These are phyloP conservation scores for Macrotis lagotis DNA, from an alignment of 2,113 vertebrate species.

Conservation along the genomic window DNA sequence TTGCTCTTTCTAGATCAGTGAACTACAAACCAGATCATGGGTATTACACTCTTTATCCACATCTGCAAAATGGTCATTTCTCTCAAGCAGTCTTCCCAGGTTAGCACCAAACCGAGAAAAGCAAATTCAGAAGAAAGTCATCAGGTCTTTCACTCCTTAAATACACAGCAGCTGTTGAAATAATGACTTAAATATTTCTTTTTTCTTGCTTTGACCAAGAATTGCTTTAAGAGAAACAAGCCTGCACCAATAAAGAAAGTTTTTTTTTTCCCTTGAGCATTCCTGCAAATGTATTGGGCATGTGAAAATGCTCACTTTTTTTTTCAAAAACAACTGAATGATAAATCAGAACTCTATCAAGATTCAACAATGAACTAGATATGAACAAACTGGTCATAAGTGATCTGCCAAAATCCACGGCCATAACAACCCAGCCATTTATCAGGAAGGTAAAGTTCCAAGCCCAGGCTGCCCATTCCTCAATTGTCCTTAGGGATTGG, in stretches of 20 bases:
- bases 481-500: neutral
- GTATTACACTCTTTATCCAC: neutral
- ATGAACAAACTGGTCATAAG: neutral
- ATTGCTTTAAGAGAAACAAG: fast-evolving
- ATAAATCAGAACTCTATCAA: neutral
- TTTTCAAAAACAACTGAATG: fast-evolving
- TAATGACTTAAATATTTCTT: neutral
- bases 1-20: neutral
- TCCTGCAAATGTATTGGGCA: fast-evolving
- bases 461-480: neutral
- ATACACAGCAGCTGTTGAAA: neutral
- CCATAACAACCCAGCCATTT: neutral
- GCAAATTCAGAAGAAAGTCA: constrained; percentile 43
- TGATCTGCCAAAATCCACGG: neutral
- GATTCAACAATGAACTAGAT: neutral
- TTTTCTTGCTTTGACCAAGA: fast-evolving
- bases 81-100: neutral
- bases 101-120: constrained; percentile 70
- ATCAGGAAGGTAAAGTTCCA: neutral
- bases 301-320: fast-evolving
- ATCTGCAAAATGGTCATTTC: neutral
- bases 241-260: neutral
- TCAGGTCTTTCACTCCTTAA: neutral
- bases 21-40: constrained; percentile 13
- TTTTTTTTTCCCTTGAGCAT: fast-evolving